Percentiles rank a stretch among this genome's conserved stretches.
phyloP scores from a whole-genome alignment of 2,113 vertebrate species.

The Apeltes quadracus region DNA sequence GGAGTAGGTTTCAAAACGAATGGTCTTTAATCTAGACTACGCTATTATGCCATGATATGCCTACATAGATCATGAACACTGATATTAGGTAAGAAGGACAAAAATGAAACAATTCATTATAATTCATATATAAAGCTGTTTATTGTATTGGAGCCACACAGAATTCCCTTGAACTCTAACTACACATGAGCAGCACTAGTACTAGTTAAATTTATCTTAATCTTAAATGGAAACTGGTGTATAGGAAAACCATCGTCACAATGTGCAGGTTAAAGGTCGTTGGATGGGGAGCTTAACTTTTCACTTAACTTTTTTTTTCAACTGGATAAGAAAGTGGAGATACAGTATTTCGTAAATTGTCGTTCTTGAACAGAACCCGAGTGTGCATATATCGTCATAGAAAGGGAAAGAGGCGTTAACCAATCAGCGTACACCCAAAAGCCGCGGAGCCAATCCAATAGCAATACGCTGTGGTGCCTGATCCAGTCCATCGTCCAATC shows the following conservation, averaged over 20 bases:
- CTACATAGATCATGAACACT: background rate
- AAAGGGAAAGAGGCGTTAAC: background rate
- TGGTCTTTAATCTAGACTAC: constrained; percentile 46
- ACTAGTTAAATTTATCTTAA: background rate
- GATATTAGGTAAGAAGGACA: background rate
- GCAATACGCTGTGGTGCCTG: background rate
- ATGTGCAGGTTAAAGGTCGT: background rate
- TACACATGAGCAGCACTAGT: background rate
- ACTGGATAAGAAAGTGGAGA: background rate
- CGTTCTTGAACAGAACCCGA: constrained; percentile 39
- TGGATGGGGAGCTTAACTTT: background rate
- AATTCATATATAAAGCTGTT: background rate
- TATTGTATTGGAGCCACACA: too few species aligned
- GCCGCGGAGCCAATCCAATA: constrained; percentile 60
- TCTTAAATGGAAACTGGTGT: background rate
- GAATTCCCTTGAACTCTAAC: background rate
- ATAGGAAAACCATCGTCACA: background rate
- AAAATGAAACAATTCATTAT: background rate
- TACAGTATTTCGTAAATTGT: background rate
- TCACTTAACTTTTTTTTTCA: too few species aligned
- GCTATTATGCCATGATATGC: background rate
- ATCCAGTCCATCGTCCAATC: constrained; percentile 59
- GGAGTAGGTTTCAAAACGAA: constrained; percentile 65
- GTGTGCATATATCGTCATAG: constrained; percentile 18
- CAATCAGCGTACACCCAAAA: constrained; percentile 38